phyloP scores from a whole-genome alignment of 2,888 invertebrate species.

The Anoplius nigerrimus region DNA sequence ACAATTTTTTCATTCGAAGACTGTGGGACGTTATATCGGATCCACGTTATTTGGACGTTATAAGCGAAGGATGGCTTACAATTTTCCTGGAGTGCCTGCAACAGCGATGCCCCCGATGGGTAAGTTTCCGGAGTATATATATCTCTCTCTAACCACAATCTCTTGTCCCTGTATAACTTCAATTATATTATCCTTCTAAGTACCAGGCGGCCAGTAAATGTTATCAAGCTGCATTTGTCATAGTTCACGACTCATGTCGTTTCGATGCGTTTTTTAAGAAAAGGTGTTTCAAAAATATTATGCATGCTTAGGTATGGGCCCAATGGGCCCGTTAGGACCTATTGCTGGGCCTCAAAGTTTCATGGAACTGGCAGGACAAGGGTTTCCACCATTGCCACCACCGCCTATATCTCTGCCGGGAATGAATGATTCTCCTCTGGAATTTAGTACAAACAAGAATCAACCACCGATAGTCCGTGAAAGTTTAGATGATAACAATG shows the following conservation, averaged over 20 bases:
- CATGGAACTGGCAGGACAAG: slow-evolving; percentile 71
- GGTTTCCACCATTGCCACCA: slow-evolving; percentile 71
- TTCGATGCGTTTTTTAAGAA: too few species aligned
- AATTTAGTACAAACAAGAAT: slow-evolving; percentile 80
- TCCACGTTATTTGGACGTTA: too few species aligned
- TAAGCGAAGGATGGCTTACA: slow-evolving; percentile 68
- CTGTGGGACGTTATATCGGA: too few species aligned
- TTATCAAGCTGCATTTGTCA: too few species aligned
- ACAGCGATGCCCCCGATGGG: slow-evolving; percentile 71
- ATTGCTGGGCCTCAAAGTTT: slow-evolving; percentile 71
- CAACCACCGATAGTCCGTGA: slow-evolving; percentile 78
- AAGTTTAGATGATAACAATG: slow-evolving; percentile 62
- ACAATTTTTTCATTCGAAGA: not conserved
- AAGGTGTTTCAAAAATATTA: too few species aligned
- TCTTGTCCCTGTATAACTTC: too few species aligned
- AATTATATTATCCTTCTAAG: too few species aligned
- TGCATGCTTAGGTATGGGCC: slow-evolving; percentile 64
- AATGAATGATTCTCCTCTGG: slow-evolving; percentile 79
- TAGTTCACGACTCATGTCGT: too few species aligned
- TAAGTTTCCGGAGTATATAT: slow-evolving; percentile 44
- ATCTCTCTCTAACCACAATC: not conserved
- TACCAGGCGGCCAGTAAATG: too few species aligned
- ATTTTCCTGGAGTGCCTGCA: slow-evolving; percentile 72
- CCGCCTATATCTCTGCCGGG: slow-evolving; percentile 72
- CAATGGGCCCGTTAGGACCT: slow-evolving; percentile 69